Conservation (phyloP, 2,797 vertebrate species). For the Paguma larvata region DNA sequence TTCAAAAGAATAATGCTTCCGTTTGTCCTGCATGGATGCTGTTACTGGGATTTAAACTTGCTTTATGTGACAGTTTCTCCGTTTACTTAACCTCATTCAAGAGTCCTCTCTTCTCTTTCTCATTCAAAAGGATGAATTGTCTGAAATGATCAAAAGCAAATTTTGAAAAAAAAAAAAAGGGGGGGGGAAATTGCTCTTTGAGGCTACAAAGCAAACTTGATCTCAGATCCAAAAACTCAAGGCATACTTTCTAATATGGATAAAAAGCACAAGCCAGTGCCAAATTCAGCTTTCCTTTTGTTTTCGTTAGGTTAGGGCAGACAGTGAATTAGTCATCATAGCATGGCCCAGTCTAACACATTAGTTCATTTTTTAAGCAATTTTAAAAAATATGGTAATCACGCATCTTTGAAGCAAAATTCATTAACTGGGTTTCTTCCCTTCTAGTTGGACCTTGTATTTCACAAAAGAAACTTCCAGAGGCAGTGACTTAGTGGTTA, state of each 20-base stretch:
- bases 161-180: background rate
- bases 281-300: slow-evolving; percentile 16
- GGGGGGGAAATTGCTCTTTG: slow-evolving; percentile 15
- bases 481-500: background rate
- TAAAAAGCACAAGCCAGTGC: background rate
- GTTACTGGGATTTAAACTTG: slow-evolving; percentile 74
- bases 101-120: slow-evolving; percentile 71
- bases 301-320: background rate
- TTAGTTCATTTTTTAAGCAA: background rate
- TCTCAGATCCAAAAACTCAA: slow-evolving; percentile 35
- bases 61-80: slow-evolving; percentile 76
- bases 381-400: slow-evolving; percentile 32
- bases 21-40: slow-evolving; percentile 67
- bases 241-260: slow-evolving; percentile 43
- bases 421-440: background rate
- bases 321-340: background rate
- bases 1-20: slow-evolving; percentile 81
- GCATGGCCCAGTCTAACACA: background rate
- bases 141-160: slow-evolving; percentile 75
- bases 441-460: background rate
- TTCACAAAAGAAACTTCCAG: slow-evolving; percentile 11
- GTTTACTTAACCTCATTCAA: slow-evolving; percentile 71
- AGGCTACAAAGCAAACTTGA: slow-evolving; percentile 67
- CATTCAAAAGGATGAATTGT: slow-evolving; percentile 76
- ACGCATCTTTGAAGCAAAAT: slow-evolving; percentile 39